These are phyloP conservation scores for Artibeus jamaicensis DNA, from an alignment of 2,797 vertebrate genomes.

Conservation along the genomic window DNA sequence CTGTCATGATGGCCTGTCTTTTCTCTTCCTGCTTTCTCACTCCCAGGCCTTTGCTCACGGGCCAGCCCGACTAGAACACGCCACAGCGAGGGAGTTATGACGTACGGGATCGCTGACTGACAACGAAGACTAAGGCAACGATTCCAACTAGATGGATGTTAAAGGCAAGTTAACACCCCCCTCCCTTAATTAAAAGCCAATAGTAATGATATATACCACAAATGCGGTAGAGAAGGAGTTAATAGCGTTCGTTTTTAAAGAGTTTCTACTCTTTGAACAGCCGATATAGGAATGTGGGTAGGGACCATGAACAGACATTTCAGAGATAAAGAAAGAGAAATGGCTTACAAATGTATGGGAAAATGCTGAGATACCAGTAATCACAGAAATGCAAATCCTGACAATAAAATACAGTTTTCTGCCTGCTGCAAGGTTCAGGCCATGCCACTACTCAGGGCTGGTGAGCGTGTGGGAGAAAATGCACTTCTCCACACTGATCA, in stretches of 20 bases:
- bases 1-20: background rate
- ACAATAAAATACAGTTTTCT: background rate
- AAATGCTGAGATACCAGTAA: background rate
- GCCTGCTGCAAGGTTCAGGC: background rate
- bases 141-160: background rate
- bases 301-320: background rate
- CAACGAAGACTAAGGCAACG: background rate
- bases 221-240: background rate
- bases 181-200: background rate
- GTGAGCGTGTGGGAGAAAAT: background rate
- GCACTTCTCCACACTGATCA: fast-evolving
- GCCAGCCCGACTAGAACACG: fast-evolving
- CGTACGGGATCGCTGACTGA: background rate
- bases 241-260: background rate
- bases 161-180: background rate
- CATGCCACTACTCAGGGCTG: background rate
- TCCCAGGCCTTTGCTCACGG: background rate
- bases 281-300: background rate
- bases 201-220: background rate
- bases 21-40: background rate
- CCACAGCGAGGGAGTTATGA: background rate
- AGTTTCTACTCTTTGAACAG: background rate
- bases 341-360: background rate
- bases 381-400: conserved; percentile 2
- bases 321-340: background rate